Evolutionary conservation across 2,888 invertebrate genomes (phyloP).

Genomic region (Bruchidius siliquastri): DNA sequence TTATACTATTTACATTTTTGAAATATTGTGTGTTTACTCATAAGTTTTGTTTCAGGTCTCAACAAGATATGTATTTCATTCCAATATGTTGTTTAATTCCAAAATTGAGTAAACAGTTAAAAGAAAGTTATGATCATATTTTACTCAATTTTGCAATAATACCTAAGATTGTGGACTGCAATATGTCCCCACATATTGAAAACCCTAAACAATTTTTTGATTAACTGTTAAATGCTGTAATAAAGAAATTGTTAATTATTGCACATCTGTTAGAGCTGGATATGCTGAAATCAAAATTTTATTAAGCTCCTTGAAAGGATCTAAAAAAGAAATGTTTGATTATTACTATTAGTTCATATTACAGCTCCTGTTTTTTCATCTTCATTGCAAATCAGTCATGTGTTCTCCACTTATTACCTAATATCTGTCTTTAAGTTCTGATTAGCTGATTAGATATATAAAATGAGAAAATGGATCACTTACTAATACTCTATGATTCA

Average conservation of each 20-base stretch:
- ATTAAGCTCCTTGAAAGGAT: neutral
- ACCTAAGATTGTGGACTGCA: neutral
- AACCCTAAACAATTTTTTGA: neutral
- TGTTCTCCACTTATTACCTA: neutral
- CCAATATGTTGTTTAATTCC: neutral
- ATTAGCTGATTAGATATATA: neutral
- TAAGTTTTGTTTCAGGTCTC: too few species aligned
- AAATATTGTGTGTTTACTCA: too few species aligned
- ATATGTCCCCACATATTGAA: neutral
- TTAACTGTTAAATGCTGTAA: neutral
- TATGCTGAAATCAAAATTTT: neutral
- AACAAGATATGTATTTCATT: neutral
- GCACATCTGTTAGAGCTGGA: neutral
- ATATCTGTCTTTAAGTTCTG: neutral
- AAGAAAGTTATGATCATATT: neutral
- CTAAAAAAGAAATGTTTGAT: neutral
- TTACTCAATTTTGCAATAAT: neutral
- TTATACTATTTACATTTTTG: too few species aligned
- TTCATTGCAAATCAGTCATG: neutral
- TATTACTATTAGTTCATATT: neutral
- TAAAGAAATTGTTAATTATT: neutral
- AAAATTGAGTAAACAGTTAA: neutral
- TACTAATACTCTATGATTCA: too few species aligned
- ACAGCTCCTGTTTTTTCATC: neutral
- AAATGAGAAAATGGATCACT: neutral